These are phyloP conservation scores for Podotricha telesiphe DNA, from an alignment of 2,888 invertebrate genomes.

Conservation along the genomic window DNA sequence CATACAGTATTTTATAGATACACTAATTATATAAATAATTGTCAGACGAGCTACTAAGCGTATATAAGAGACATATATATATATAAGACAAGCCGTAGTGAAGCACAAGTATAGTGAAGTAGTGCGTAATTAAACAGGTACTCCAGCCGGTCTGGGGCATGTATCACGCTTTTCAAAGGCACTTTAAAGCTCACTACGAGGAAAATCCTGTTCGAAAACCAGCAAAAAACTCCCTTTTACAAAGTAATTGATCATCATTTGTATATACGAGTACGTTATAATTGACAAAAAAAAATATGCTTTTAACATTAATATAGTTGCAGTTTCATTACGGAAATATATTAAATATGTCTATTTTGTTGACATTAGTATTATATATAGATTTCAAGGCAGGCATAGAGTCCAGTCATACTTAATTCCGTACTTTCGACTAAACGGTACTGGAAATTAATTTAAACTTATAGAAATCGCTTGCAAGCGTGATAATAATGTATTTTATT, in stretches of 20 bases:
- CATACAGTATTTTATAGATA: background rate
- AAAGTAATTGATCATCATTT: slow-evolving; percentile 11
- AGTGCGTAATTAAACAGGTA: slow-evolving; percentile 36
- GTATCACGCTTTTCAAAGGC: slow-evolving; percentile 33
- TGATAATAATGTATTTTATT: too few species aligned
- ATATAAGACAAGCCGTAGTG: slow-evolving; percentile 26
- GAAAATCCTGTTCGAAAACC: slow-evolving; percentile 32
- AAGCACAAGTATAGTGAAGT: slow-evolving; percentile 29
- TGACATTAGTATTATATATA: background rate
- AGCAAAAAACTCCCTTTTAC: slow-evolving; percentile 13
- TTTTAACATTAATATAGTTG: background rate
- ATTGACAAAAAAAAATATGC: slow-evolving; percentile 18
- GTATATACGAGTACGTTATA: too few species aligned
- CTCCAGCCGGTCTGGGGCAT: slow-evolving; percentile 27
- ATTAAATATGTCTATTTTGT: background rate
- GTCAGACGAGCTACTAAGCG: slow-evolving; percentile 23
- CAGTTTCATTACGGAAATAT: background rate
- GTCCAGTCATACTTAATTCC: too few species aligned
- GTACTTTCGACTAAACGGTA: too few species aligned
- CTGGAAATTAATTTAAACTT: too few species aligned
- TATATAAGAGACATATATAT: too few species aligned
- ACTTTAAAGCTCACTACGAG: slow-evolving; percentile 29
- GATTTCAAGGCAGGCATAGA: background rate
- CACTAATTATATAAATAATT: background rate
- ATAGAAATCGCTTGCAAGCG: too few species aligned